Conservation (phyloP, 2,888 invertebrate species). For the Patella caerulea region DNA sequence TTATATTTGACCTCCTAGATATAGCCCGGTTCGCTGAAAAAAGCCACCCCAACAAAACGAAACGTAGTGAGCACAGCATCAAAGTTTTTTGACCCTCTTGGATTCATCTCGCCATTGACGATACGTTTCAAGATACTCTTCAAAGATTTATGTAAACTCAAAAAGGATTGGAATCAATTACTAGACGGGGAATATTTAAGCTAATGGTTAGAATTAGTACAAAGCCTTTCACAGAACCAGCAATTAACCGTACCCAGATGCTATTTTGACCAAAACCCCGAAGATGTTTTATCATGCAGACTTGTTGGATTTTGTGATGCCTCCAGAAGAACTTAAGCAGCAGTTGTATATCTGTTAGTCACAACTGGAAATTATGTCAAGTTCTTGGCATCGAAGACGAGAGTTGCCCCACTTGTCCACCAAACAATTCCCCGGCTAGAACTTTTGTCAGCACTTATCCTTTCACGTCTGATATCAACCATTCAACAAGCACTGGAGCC, state of each 20-base stretch:
- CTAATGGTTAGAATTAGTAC: not conserved
- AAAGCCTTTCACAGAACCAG: not conserved
- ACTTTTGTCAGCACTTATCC: not conserved
- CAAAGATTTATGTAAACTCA: not conserved
- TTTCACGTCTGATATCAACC: not conserved
- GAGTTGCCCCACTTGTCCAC: not conserved
- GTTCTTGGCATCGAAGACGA: not conserved
- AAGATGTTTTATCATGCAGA: not conserved
- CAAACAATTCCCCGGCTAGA: not conserved
- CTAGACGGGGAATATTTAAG: not conserved
- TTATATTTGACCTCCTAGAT: constrained; percentile 5
- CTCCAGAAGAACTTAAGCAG: not conserved
- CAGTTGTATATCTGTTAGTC: not conserved
- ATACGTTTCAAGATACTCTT: not conserved
- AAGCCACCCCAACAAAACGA: not conserved
- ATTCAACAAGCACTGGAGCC: not conserved
- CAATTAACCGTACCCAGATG: not conserved
- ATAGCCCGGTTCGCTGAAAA: not conserved
- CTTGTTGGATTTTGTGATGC: constrained; percentile 5
- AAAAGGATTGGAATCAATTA: not conserved
- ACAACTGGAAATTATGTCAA: not conserved
- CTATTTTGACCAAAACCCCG: not conserved
- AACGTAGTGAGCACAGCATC: not conserved
- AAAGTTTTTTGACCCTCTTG: constrained; percentile 3
- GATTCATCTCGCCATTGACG: not conserved